Base-by-base conservation (phyloP, 2,797 vertebrate species). In the Serranus cabrilla region DNA sequence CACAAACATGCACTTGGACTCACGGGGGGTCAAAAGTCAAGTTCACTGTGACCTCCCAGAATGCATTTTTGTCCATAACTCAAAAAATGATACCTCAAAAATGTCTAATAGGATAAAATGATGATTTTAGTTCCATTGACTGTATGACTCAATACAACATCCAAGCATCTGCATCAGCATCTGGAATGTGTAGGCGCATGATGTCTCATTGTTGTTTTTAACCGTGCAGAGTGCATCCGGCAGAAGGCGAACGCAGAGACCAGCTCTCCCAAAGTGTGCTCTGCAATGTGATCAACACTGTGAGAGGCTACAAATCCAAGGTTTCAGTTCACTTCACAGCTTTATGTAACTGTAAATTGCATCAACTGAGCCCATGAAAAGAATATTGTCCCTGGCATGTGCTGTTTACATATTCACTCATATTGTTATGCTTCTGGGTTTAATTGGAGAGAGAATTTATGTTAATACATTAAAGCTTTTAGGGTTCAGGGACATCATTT, bases 221-320 rank as follows among this genome's bases (percentile, higher is more conserved):
- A 82, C 67, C 79, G n/a, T 78, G 57, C 94, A 98, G 97, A 98
- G 88, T 96, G 89, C 49, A 94, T 97, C 87, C 91, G 97, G 62
- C 97, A 95, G 88, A 96, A 96, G 85, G 96, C 95, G 1, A 97
- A 96, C 0, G 93, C 95, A 2, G 96, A 96, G 56, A 80, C 81
- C 7, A 71, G 77, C 70, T 91, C 94, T 37, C 91, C 94, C 16
- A 95, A 93, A 90, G 96, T 90, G 39, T 98, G 97, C 60, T 72
- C 83, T 2, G 81, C 87, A 0, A 97, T 97, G 97, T 98, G 81
- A 96, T 20, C 18, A 7, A 39, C n/a, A 16, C 31, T 31, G 47
- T 63, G 55, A 75, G 9, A 27, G 55, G 57, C 46, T 14, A 52
- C 10, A 43, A n/a, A 12, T 13, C 43, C 45, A 37, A 5, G 55